phyloP scores from a whole-genome alignment of 2,888 invertebrate species.

The Leptopilina drosophilae region DNA sequence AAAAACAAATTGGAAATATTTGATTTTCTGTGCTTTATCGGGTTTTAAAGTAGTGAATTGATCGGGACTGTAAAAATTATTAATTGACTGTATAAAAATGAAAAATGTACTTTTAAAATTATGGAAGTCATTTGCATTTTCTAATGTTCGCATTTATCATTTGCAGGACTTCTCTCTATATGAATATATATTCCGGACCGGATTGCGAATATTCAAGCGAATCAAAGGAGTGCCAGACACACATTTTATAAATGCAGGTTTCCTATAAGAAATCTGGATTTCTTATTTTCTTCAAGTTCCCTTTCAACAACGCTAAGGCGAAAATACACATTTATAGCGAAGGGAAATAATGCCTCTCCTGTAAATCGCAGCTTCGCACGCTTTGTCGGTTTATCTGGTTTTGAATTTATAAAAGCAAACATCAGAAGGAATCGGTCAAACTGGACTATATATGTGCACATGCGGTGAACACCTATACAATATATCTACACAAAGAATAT shows the following conservation, averaged over 20 bases:
- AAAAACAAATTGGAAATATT: too few relatives aligned
- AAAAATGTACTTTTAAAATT: too few relatives aligned
- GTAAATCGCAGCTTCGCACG: conserved; percentile 15
- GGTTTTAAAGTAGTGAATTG: too few relatives aligned
- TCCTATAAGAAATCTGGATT: conserved; percentile 7
- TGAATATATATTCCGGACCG: background rate
- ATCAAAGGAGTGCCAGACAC: background rate
- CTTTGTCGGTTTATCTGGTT: conserved; percentile 6
- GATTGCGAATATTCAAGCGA: background rate
- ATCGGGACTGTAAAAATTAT: too few relatives aligned
- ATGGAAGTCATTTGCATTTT: too few relatives aligned
- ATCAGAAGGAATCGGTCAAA: background rate
- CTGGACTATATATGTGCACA: background rate
- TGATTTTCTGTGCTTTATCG: too few relatives aligned
- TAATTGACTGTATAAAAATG: too few relatives aligned
- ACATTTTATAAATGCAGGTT: background rate
- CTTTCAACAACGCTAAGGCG: background rate
- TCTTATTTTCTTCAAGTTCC: conserved; percentile 15
- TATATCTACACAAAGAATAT: background rate
- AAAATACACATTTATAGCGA: background rate
- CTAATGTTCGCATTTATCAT: background rate
- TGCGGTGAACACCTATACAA: background rate
- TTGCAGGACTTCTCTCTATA: background rate
- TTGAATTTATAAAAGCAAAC: conserved; percentile 10
- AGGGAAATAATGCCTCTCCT: conserved; percentile 10